Base-by-base conservation (phyloP, 2,888 invertebrate genomes). In the Caenorhabditis sinica region DNA sequence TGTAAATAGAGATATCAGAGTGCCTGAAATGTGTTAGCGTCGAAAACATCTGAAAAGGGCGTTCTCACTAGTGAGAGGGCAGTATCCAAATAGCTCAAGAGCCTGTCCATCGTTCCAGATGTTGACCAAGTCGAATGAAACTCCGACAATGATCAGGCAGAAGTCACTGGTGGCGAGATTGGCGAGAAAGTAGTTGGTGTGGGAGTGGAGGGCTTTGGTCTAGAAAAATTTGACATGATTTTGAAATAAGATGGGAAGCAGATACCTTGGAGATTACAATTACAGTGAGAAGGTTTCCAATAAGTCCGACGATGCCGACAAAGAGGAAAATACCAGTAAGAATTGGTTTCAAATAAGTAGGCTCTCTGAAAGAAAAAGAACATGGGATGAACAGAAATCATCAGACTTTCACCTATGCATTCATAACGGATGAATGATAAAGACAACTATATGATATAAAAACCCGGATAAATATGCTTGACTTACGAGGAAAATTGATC, bases 161-260 rank as follows among this genome's bases (percentile, higher is more conserved):
- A 88, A 82, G 71, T 88, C 88, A 17, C 91, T 91, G 6, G 85
- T 74, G 13, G 92, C 92, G 9, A 92, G 83, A 65, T 86, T 89
- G 0, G 92, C 92, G n/a, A 92, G 82, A 63, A 92, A 92, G 69
- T 90, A 91, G 81, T 92, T 92, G 36, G 92, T 92, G 61, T 91
- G 90, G 3, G 91, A 89, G 61, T 92, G 92, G 8, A 92, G 88
- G 9, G 88, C 83, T 0, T 88, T 86, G 0, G 91, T 92, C 82
- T 87, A 66, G 20, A 85, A 69, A 25, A 3, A 53, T n/a, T n/a
- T n/a, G n/a, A n/a, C n/a, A n/a, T n/a, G n/a, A n/a, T n/a, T n/a
- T n/a, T n/a, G n/a, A n/a, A n/a, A n/a, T n/a, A n/a, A n/a, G n/a
- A n/a, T n/a, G n/a, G n/a, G n/a, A 69, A 15, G 56, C n/a, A 30